Evolutionary conservation across 2,797 vertebrate species (phyloP).

Genomic region (Lerista edwardsae): DNA sequence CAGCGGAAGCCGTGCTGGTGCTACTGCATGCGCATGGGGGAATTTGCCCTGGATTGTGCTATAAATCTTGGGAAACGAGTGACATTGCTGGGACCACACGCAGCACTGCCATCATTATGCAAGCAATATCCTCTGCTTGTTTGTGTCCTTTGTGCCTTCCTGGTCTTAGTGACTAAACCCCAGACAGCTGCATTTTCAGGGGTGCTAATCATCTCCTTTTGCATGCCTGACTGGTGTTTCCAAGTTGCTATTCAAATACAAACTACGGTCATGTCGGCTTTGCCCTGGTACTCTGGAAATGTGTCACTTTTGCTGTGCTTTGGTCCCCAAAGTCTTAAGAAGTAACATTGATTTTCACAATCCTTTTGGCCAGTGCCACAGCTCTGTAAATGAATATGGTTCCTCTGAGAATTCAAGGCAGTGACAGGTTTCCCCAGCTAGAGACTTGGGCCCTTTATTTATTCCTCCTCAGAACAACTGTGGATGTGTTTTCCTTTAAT

Average conservation of each 20-base stretch:
- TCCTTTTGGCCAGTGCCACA: conserved; percentile 42
- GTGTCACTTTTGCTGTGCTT: not conserved
- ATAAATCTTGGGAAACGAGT: not conserved
- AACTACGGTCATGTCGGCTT: not conserved
- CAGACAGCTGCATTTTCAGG: not conserved
- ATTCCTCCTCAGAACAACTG: conserved; percentile 39
- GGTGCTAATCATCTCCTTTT: not conserved
- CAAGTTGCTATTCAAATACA: conserved; percentile 23
- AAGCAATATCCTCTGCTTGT: not conserved
- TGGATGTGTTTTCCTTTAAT: conserved; percentile 62
- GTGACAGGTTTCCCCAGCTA: conserved; percentile 42
- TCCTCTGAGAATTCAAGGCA: conserved; percentile 50
- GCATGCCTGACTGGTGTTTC: not conserved
- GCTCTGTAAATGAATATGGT: conserved; percentile 49
- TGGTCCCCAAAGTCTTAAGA: conserved; percentile 16
- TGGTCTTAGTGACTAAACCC: not conserved
- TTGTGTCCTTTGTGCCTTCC: not conserved
- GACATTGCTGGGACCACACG: not conserved
- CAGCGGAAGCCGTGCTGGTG: too few relatives aligned
- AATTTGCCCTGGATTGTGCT: too few relatives aligned
- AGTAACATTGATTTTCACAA: conserved; percentile 38
- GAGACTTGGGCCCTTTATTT: conserved; percentile 23
- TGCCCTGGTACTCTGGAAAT: conserved; percentile 28
- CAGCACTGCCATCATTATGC: not conserved
- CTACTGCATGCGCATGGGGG: too few relatives aligned